Base-by-base conservation (phyloP, 2,113 vertebrate genomes). In the Agapornis roseicollis region DNA sequence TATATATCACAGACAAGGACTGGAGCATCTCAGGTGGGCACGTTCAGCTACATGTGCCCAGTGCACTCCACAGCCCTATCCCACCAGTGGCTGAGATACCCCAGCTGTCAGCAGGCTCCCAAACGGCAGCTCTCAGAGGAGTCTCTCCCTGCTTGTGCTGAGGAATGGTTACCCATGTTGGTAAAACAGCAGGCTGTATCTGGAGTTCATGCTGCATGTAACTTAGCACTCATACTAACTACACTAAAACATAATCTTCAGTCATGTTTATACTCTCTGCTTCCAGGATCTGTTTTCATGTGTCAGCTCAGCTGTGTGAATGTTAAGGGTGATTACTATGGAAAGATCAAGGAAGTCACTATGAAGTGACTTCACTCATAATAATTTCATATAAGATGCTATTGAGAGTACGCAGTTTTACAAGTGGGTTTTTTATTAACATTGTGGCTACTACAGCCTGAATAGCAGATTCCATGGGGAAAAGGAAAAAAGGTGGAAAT, bases 31-130 rank as follows among this genome's bases (percentile, higher is more conserved):
- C 53, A 35, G 18, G 11, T 12, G 13, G 23, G 61, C 37, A 31
- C 2, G 0, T 39, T 60, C 58, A 53, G 23, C 58, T 49, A 18
- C 0, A 0, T 11, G 33, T 17, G 29, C 53, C 74, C 1, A 0
- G 29, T 19, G 29, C 2, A 1, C 18, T 55, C 39, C 52, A 29
- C 47, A 71, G 60, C 25, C n/a, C 37, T 50, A 9, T 46, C 61
- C 47, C 37, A 65, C 6, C 5, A 1, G 27, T 10, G 52, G 6
- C 44, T 31, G 41, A 20, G 37, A 73, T 16, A 61, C 5, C 14
- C n/a, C 2, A 1, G 28, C 20, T 50, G 31, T 10, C 63, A 29
- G 23, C 47, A 80, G 68, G 47, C 25, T 92, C 35, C 49, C 80
- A 29, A 31, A 29, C 0, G 1, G 39, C 11, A 18, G 12, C 23